Base-by-base conservation (phyloP, 2,113 vertebrate genomes). In the Jacana jacana region DNA sequence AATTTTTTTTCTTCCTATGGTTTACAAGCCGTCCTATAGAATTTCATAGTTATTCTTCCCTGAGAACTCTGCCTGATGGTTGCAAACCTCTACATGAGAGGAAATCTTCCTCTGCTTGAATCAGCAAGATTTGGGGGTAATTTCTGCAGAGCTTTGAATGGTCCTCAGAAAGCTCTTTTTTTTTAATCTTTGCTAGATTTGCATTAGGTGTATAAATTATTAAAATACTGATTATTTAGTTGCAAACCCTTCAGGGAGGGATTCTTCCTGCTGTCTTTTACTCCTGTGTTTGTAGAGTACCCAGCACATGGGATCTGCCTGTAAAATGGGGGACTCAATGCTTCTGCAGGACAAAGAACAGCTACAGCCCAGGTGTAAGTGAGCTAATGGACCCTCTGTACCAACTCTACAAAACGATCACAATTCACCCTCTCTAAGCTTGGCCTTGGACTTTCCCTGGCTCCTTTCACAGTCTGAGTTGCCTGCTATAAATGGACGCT, bases 1-100 rank as follows among this genome's bases (percentile, higher is more conserved):
- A 84, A 40, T 17, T 69, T 49, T 80, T 57, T 39, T 23, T 33
- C 39, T 51, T 17, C 12, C 46, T 37, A 13, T 55, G 48, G 48
- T 93, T 95, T 94, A 84, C 91, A 93, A 96, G 80, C 42, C 22
- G 35, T 90, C 93, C 70, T 94, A 80, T 82, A 93, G 88, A 91
- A 87, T 93, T 84, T 72, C 82, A 64, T 89, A 22, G 2, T 55
- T 84, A 24, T 87, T 91, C 90, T 90, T 93, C 65, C 93, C 86
- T 93, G 93, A 91, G 95, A 96, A 96, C 88, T 65, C 85, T 70
- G 81, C 89, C 63, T 76, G 93, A 58, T 0, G n/a, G 63, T 77
- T 94, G 79, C 92, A 93, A 78, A 88, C 46, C 70, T 81, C 77
- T 63, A 44, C 84, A 44, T n/a, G 84, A 73, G 82, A 83, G 85